Evolutionary conservation across 2,888 invertebrate genomes (phyloP).

Genomic region (Leucophenga maculata): DNA sequence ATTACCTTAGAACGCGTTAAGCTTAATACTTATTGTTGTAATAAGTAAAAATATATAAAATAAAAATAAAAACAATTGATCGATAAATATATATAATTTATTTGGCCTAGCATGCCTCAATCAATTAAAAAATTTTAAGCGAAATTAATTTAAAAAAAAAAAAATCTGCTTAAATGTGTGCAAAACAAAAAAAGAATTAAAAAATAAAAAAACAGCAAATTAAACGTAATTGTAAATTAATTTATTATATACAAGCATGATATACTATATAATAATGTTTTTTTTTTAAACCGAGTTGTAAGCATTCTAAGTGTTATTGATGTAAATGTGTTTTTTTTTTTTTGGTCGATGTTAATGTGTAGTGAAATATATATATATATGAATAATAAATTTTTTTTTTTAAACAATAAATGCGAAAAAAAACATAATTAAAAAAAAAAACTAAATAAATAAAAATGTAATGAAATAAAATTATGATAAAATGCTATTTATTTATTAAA

Average conservation of each 20-base stretch:
- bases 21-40: background rate
- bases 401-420: conserved; percentile 39
- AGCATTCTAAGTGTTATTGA: conserved; percentile 1
- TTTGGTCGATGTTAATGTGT: conserved; percentile 1
- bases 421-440: conserved; percentile 29
- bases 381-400: conserved; percentile 13
- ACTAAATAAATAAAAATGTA: conserved; percentile 9
- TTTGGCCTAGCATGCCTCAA: too few species aligned
- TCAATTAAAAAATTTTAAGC: background rate
- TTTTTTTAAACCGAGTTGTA: background rate
- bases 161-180: background rate
- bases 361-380: background rate
- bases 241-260: background rate
- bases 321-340: conserved; percentile 16
- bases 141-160: background rate
- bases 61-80: background rate
- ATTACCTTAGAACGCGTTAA: background rate
- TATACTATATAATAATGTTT: background rate
- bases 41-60: background rate
- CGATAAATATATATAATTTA: too few species aligned
- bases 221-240: conserved; percentile 6
- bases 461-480: conserved; percentile 2
- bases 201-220: background rate
- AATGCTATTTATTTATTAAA: conserved; percentile 14
- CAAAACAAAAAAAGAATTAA: background rate